phyloP scores from a whole-genome alignment of 2,888 invertebrate species.

The Pammene fasciana region DNA sequence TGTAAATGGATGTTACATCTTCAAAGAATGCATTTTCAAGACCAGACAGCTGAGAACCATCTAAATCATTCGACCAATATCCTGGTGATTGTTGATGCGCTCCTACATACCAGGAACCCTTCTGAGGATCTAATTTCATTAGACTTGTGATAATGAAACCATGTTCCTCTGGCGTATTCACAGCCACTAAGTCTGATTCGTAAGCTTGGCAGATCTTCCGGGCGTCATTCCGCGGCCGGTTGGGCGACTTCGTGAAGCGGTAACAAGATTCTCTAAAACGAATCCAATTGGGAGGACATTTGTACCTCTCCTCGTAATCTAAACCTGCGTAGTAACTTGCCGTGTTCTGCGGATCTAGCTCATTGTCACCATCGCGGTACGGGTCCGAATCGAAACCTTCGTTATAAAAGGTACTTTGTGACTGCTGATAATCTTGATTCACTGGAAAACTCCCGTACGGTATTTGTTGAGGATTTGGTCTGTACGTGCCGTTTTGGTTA shows the following conservation, averaged over 20 bases:
- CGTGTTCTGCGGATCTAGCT: constrained; percentile 70
- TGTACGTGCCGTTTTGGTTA: constrained; percentile 66
- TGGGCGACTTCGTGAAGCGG: constrained; percentile 94
- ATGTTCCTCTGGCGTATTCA: constrained; percentile 93
- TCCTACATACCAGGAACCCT: constrained; percentile 93
- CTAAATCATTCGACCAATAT: constrained; percentile 92
- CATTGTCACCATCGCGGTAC: constrained; percentile 67
- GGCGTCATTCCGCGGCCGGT: constrained; percentile 90
- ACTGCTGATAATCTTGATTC: constrained; percentile 65
- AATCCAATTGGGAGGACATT: constrained; percentile 95
- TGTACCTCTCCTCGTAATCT: constrained; percentile 74
- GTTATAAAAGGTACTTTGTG: constrained; percentile 76
- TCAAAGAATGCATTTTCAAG: constrained; percentile 93
- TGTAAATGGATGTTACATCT: constrained; percentile 73
- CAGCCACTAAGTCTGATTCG: constrained; percentile 90
- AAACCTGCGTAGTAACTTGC: constrained; percentile 72
- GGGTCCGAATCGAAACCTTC: constrained; percentile 65
- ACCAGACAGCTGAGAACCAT: constrained; percentile 89
- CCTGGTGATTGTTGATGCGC: constrained; percentile 89
- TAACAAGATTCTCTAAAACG: constrained; percentile 92
- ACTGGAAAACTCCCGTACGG: constrained; percentile 76
- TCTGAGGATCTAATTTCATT: constrained; percentile 92
- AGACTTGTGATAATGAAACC: constrained; percentile 92
- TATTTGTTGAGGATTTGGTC: constrained; percentile 68
- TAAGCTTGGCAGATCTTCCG: constrained; percentile 92